Conservation (phyloP, 2,113 vertebrate genomes). For the Myiopsitta monachus region DNA sequence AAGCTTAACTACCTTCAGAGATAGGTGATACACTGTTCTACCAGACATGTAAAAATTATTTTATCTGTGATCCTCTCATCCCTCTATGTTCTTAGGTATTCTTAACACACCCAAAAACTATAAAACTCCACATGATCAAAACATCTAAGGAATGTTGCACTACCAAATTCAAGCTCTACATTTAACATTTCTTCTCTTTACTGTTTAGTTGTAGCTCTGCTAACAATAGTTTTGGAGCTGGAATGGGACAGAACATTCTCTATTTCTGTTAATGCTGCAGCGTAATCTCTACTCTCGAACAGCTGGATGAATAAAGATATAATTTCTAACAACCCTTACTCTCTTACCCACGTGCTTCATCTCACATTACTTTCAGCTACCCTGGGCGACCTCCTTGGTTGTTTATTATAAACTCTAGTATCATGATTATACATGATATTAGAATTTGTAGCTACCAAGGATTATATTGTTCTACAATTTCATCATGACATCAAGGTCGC, state of each 20-base stretch:
- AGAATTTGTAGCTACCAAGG: not conserved
- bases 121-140: not conserved
- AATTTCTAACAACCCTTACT: not conserved
- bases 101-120: not conserved
- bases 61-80: not conserved
- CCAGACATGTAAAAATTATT: not conserved
- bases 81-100: not conserved
- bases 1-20: not conserved
- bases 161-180: not conserved
- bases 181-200: not conserved
- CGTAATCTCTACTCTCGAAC: not conserved
- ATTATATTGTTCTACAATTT: not conserved
- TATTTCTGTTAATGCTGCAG: not conserved
- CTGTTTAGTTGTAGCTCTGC: not conserved
- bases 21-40: accelerated
- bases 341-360: not conserved
- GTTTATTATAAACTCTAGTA: not conserved
- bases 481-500: not conserved
- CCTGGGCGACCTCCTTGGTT: not conserved
- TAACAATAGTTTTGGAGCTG: not conserved
- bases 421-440: not conserved
- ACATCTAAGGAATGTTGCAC: not conserved
- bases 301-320: not conserved
- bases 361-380: not conserved
- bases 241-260: not conserved